Evolutionary conservation across 2,113 vertebrate genomes (phyloP).

Genomic region (Cephalopholis sonnerati): DNA sequence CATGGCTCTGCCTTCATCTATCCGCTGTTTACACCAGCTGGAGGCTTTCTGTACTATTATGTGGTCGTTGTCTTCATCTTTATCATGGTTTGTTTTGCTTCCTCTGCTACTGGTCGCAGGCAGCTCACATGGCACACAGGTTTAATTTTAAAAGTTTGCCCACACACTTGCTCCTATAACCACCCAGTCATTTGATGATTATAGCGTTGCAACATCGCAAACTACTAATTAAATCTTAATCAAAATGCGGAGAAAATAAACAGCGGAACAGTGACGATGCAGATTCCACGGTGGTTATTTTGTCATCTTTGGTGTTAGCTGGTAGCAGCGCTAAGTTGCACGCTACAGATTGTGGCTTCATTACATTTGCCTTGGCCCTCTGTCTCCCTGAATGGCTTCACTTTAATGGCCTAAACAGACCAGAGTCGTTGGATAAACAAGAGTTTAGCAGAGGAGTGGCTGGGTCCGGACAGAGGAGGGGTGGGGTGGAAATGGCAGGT

Average conservation of each 20-base stretch:
- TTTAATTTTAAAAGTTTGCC: slow-evolving; percentile 60
- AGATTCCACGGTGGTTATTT: slow-evolving; percentile 15
- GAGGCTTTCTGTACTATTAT: slow-evolving; percentile 56
- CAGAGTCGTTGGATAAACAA: slow-evolving; percentile 92
- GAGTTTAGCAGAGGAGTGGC: slow-evolving; percentile 86
- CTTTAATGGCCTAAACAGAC: slow-evolving; percentile 78
- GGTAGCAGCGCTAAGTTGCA: slow-evolving; percentile 15
- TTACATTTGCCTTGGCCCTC: slow-evolving; percentile 46
- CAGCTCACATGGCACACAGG: slow-evolving; percentile 56
- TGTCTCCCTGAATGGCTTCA: slow-evolving; percentile 46
- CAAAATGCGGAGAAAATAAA: slow-evolving; percentile 2
- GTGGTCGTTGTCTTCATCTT: slow-evolving; percentile 65
- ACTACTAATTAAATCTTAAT: slow-evolving; percentile 38
- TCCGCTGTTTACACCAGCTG: slow-evolving; percentile 55
- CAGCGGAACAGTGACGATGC: background rate
- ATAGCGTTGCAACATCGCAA: background rate
- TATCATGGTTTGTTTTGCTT: slow-evolving; percentile 57
- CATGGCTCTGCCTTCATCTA: slow-evolving; percentile 47
- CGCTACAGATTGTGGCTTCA: slow-evolving; percentile 48
- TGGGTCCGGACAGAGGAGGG: slow-evolving; percentile 75
- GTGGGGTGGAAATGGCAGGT: slow-evolving; percentile 87
- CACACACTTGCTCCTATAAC: slow-evolving; percentile 49
- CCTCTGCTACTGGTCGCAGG: slow-evolving; percentile 63
- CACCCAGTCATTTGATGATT: slow-evolving; percentile 43
- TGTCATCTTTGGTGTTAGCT: slow-evolving; percentile 18